These are phyloP conservation scores for Hololepta plana DNA, from an alignment of 2,888 invertebrate genomes.

Conservation along the genomic window DNA sequence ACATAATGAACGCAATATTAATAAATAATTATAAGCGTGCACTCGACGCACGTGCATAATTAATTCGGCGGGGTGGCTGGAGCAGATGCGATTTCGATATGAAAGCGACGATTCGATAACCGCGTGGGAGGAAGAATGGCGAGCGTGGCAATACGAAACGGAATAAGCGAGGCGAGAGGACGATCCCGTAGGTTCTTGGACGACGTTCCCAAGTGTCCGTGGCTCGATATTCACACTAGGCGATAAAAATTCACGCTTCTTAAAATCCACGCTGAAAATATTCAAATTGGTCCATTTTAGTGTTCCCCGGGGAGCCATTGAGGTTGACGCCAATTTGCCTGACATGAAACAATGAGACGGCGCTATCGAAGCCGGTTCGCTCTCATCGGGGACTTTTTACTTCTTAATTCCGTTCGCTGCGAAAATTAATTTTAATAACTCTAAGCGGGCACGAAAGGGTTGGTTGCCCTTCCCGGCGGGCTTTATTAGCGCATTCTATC, in stretches of 20 bases:
- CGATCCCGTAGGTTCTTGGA: no score
- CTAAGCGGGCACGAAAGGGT: constrained; percentile 2
- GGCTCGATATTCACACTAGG: constrained; percentile 26
- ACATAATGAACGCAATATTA: no score
- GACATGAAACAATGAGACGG: constrained; percentile 29
- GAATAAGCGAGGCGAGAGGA: no score
- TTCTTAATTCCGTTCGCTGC: constrained; percentile 14
- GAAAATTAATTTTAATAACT: constrained; percentile 13
- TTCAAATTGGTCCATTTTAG: constrained; percentile 34
- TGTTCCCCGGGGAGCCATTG: constrained; percentile 27
- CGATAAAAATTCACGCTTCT: constrained; percentile 31
- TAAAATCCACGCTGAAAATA: constrained; percentile 37
- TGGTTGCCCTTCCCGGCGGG: constrained; percentile 1
- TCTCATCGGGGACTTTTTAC: constrained; percentile 22
- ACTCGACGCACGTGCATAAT: no score
- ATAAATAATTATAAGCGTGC: no score
- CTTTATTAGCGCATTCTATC: not conserved
- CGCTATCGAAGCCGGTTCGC: constrained; percentile 6
- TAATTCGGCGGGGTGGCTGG: no score
- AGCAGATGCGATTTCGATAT: no score
- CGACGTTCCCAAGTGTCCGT: constrained; percentile 14
- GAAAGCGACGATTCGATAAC: no score
- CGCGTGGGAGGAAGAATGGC: no score
- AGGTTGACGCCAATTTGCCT: constrained; percentile 34
- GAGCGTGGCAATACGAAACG: no score